A percentile compares a stretch with the other conserved stretches of the same genome.
Conservation (phyloP, 1,140 invertebrate genomes). For the Luehdorfia chinensis region DNA sequence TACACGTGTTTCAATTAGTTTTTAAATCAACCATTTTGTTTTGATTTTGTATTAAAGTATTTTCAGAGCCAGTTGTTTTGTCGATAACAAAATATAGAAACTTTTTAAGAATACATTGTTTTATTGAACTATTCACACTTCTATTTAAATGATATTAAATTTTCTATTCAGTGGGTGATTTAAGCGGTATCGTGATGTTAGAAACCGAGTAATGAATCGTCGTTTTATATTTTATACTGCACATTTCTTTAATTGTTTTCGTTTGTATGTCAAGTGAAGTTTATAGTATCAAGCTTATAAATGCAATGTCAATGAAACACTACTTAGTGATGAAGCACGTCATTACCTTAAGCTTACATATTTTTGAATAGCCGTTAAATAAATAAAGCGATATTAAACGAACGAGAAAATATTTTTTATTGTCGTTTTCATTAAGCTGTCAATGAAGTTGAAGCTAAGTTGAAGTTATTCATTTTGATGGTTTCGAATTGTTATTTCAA, state of each 20-base stretch:
- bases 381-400: constrained; percentile 24
- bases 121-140: constrained; percentile 21
- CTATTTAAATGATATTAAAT: constrained; percentile 9
- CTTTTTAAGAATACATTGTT: constrained; percentile 39
- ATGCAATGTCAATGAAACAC: constrained; percentile 40
- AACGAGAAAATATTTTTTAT: constrained; percentile 3
- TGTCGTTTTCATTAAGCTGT: not conserved
- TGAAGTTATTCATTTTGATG: not conserved
- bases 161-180: constrained; percentile 4
- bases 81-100: constrained; percentile 57
- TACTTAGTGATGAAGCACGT: constrained; percentile 48
- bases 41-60: constrained; percentile 53
- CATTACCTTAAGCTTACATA: constrained; percentile 40
- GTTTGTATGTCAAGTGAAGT: constrained; percentile 16
- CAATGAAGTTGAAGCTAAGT: not conserved
- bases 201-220: constrained; percentile 9
- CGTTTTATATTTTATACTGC: constrained; percentile 12
- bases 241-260: constrained; percentile 7
- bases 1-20: constrained; percentile 24
- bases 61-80: constrained; percentile 55
- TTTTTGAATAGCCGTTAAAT: constrained; percentile 37
- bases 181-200: constrained; percentile 7
- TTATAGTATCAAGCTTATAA: constrained; percentile 17
- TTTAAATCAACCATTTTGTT: constrained; percentile 21
- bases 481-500: not conserved